Percentiles rank a stretch among this genome's conserved stretches.
phyloP scores from a whole-genome alignment of 1,140 invertebrate species.

The Hycleus phaleratus region DNA sequence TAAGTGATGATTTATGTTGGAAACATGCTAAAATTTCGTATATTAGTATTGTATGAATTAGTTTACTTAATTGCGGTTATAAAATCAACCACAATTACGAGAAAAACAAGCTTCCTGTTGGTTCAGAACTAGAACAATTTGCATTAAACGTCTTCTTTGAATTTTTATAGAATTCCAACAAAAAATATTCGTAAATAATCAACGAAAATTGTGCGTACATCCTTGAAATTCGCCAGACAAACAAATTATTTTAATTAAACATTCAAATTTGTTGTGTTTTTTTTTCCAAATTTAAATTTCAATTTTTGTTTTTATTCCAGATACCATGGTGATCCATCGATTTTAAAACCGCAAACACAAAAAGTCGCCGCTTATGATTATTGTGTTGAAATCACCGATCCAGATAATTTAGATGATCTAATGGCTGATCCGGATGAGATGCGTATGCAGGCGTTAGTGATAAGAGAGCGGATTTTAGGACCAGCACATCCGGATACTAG shows the following conservation, averaged over 20 bases:
- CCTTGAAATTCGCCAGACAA: neutral
- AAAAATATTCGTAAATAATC: too few species aligned
- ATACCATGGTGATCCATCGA: slow-evolving; percentile 49
- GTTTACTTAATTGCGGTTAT: too few species aligned
- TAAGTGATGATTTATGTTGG: too few species aligned
- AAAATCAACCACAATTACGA: too few species aligned
- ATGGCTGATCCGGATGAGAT: slow-evolving; percentile 90
- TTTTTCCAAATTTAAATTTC: neutral
- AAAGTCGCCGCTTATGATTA: slow-evolving; percentile 82
- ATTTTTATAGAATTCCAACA: too few species aligned
- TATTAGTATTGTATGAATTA: too few species aligned
- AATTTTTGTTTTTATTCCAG: slow-evolving; percentile 39
- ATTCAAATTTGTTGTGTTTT: neutral
- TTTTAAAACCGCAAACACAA: slow-evolving; percentile 30
- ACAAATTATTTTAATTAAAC: neutral
- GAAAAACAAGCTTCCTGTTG: too few species aligned
- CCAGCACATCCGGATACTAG: slow-evolving; percentile 93
- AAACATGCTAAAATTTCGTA: too few species aligned
- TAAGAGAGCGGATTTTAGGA: slow-evolving; percentile 83
- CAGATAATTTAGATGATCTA: slow-evolving; percentile 75
- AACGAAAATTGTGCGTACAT: too few species aligned
- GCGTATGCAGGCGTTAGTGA: slow-evolving; percentile 91
- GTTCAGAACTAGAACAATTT: too few species aligned
- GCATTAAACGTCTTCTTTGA: too few species aligned
- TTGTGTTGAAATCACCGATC: slow-evolving; percentile 69